Evolutionary conservation across 2,797 vertebrate species (phyloP).

Genomic region (Argya squamiceps): DNA sequence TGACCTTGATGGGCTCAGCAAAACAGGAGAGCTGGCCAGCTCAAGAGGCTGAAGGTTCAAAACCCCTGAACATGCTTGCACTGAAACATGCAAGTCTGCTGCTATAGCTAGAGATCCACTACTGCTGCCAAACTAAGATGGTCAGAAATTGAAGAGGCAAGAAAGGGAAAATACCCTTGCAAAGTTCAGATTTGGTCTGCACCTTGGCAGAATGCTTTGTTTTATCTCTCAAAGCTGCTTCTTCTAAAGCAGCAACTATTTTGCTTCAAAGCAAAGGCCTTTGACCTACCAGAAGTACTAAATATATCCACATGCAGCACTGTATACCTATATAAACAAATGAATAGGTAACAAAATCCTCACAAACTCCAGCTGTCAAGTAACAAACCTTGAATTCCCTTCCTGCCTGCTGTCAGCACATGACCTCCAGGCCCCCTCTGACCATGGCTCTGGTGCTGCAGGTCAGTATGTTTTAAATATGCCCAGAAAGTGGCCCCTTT

Average conservation of each 20-base stretch:
- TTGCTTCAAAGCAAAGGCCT: neutral
- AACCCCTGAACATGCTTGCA: neutral
- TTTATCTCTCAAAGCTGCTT: neutral
- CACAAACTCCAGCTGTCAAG: neutral
- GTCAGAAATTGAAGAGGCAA: neutral
- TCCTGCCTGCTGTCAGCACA: neutral
- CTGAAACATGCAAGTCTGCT: neutral
- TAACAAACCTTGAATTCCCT: constrained; percentile 4
- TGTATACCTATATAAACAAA: neutral
- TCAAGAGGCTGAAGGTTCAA: neutral
- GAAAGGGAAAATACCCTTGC: neutral
- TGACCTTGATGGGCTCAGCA: neutral
- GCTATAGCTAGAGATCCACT: neutral
- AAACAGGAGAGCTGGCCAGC: neutral
- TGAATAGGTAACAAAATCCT: neutral
- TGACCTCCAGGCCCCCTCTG: neutral
- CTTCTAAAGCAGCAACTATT: neutral
- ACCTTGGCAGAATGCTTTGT: neutral
- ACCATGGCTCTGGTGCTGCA: neutral
- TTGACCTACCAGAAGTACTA: neutral
- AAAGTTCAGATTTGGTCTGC: neutral
- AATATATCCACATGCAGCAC: neutral
- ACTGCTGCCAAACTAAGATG: neutral
- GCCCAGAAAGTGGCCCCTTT: neutral
- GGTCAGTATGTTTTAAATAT: neutral